phyloP scores from a whole-genome alignment of 1,140 invertebrate species.

The Samia ricini region DNA sequence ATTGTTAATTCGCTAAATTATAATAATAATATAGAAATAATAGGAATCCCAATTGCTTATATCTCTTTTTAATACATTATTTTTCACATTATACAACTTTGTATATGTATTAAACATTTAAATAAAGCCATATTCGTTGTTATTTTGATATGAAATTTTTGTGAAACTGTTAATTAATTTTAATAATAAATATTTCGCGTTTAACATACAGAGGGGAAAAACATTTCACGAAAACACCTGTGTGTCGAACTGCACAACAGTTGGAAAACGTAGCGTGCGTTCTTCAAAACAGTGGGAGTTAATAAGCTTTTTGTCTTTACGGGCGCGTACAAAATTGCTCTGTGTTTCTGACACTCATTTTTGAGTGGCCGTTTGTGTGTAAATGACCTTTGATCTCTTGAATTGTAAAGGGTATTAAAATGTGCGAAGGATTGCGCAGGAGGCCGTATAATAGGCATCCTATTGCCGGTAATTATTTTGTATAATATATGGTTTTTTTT shows the following conservation, averaged over 20 bases:
- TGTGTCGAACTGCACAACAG: conserved; percentile 1
- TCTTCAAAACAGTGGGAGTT: conserved; percentile 22
- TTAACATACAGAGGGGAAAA: background rate
- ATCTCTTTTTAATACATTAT: background rate
- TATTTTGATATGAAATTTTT: background rate
- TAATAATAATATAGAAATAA: background rate
- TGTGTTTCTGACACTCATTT: conserved; percentile 27
- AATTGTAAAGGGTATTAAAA: conserved; percentile 43
- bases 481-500: background rate
- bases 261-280: conserved; percentile 24
- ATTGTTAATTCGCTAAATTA: background rate
- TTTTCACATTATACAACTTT: background rate
- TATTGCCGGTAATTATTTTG: conserved; percentile 10
- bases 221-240: background rate
- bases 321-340: conserved; percentile 34
- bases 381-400: conserved; percentile 39
- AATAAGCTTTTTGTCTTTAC: conserved; percentile 40
- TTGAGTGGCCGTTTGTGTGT: conserved; percentile 37
- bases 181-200: background rate
- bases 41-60: no score
- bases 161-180: no score
- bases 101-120: no score
- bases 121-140: no score
- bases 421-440: conserved; percentile 34
- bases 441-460: background rate